phyloP scores from a whole-genome alignment of 2,113 vertebrate species.

The Lipophrys pholis region DNA sequence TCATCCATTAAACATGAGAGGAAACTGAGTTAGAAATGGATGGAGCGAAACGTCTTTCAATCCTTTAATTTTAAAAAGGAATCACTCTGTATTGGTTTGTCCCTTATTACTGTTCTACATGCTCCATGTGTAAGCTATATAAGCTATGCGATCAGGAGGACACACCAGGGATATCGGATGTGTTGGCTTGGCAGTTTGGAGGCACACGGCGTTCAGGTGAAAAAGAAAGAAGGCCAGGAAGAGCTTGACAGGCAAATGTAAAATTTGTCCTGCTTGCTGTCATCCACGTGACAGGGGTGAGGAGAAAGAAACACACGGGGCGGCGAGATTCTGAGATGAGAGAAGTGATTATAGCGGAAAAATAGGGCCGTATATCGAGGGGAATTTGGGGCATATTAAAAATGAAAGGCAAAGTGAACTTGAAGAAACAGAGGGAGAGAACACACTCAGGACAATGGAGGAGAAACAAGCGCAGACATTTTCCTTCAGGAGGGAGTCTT shows the following conservation, averaged over 20 bases:
- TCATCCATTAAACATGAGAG: conserved; percentile 77
- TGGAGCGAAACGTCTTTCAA: conserved; percentile 38
- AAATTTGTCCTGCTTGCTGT: conserved; percentile 55
- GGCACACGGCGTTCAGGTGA: conserved; percentile 22
- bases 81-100: conserved; percentile 3
- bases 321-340: conserved; percentile 40
- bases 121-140: not conserved
- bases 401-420: conserved; percentile 51
- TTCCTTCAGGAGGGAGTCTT: conserved; percentile 4
- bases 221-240: conserved; percentile 24
- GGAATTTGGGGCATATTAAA: conserved; percentile 53
- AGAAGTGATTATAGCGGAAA: conserved; percentile 41
- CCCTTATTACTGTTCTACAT: conserved; percentile 21
- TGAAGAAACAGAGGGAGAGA: conserved; percentile 35
- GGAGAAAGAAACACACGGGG: conserved; percentile 37
- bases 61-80: conserved; percentile 47
- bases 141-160: too few relatives aligned
- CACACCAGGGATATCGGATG: not conserved
- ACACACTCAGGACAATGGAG: conserved; percentile 18
- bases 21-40: conserved; percentile 56
- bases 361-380: not conserved
- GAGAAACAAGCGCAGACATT: not conserved
- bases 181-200: not conserved
- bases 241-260: conserved; percentile 36
- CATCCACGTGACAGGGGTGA: conserved; percentile 63